Base-by-base conservation (phyloP, 1,140 invertebrate genomes). In the Branchinecta lynchi region DNA sequence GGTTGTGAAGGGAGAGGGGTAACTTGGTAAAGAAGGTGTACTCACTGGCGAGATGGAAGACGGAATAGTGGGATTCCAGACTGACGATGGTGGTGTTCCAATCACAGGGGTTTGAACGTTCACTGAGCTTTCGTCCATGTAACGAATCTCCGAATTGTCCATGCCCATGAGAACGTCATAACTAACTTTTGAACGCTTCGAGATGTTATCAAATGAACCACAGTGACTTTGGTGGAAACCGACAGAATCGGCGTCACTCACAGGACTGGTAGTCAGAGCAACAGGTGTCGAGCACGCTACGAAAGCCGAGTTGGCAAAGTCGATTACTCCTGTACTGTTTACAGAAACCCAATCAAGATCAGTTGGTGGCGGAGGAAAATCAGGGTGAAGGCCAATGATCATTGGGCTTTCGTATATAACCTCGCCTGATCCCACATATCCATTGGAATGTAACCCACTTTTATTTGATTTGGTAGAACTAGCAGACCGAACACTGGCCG, bases 41-140 rank as follows among this genome's bases (percentile, higher is more conserved):
- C 70, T 44, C 69, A 71, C 46, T 72, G 71, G 72, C 45, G 70
- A 65, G 68, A 46, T 43, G 60, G 68, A 69, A 67, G 45, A 46
- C 46, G 71, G 73, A n/a, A 73, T 67, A 15, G 72, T 73, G 45
- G 72, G 70, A 15, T 69, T 70, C 69, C 71, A 72, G 46, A 74
- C 72, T 6, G 84, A 85, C 68, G 85, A 87, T 69, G 83, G 85
- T 67, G 86, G 85, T 76, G 86, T 88, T 76, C 88, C 88, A 66
- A 83, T 84, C 2, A 66, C 67, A 43, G 88, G 88, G 70, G 88
- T 88, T 20, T 86, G 84, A 66, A 92, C 79, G 72, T 88, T 87
- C 44, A 92, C 83, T 7, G 90, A 93, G 77, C 89, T 92, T 75
- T 93, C 91, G 76, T 93, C 91, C 90, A 93, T 92, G 76, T 84